Base-by-base conservation (phyloP, 2,888 invertebrate species). In the Poecilus cupreus region DNA sequence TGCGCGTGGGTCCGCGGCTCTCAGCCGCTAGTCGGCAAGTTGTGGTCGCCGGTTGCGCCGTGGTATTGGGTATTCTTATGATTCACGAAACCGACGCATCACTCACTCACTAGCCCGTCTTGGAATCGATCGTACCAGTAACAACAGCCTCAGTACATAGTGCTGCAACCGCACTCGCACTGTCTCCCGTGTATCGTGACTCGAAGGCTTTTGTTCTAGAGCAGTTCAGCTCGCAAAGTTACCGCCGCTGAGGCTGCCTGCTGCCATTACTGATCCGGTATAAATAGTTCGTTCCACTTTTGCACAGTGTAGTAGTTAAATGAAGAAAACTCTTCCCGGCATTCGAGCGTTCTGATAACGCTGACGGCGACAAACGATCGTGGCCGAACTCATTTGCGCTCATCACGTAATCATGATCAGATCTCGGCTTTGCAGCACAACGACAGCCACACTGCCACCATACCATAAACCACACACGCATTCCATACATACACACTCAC, bases 401-500 rank as follows among this genome's bases (percentile, higher is more conserved):
- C 78, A 78, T 78, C 78, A 78, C 78, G 78, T 78, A 78, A 78
- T 78, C 78, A 78, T 49, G 68, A 68, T 78, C 24, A 68, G 49
- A 78, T 49, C 68, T 43, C 18, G 37, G 16, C 37, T 13, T 70
- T 26, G 10, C 20, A 1, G 39, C 39, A n/a, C 39, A 22, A 5
- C 60, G 51, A 6, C 51, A 18, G 51, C 4, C 51, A 51, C 18
- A 51, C 18, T 13, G 3, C 18, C 51, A 18, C 16, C 1, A n/a
- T n/a, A 18, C 16, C 18, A 6, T 18, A 51, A 8, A 51, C 3
- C 13, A 13, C 5, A 51, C 51, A 51, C 51, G 51, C 51, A 51
- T 10, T 51, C 51, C 18, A 8, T 18, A 51, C 51, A 51, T 18
- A 51, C 51, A 46, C 46, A 46, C n/a, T 10, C 46, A 46, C 13